phyloP scores from a whole-genome alignment of 2,797 vertebrate species.

The Pangasius mekongensis region DNA sequence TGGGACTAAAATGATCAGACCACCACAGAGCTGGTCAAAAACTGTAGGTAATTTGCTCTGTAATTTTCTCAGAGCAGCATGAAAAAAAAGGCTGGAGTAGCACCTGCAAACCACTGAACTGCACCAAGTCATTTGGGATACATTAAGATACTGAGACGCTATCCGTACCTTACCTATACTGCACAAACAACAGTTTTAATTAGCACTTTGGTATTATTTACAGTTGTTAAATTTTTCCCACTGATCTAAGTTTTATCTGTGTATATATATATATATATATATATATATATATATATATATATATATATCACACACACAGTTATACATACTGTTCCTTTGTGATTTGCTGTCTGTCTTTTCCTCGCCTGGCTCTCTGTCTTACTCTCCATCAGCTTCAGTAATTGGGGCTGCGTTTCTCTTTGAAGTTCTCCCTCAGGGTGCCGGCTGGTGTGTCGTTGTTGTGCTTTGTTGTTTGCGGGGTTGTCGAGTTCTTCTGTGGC shows the following conservation, averaged over 20 bases:
- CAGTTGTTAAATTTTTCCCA: not conserved
- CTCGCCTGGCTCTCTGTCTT: not conserved
- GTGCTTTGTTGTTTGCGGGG: constrained; percentile 51
- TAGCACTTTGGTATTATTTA: not conserved
- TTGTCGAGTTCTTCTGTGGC: constrained; percentile 42
- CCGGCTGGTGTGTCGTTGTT: constrained; percentile 32
- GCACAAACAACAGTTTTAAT: constrained; percentile 13
- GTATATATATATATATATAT: no score
- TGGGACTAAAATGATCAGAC: not conserved
- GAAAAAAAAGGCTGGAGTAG: not conserved
- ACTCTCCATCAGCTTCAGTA: constrained; percentile 29
- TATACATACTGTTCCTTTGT: not conserved
- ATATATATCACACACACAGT: no score
- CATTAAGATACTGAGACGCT: not conserved
- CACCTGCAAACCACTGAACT: not conserved
- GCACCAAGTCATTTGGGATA: not conserved
- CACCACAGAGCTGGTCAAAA: not conserved
- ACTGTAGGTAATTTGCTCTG: not conserved
- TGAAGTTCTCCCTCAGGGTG: constrained; percentile 43
- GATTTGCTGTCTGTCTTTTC: constrained; percentile 16
- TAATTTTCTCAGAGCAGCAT: constrained; percentile 1
- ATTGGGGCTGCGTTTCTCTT: constrained; percentile 32
- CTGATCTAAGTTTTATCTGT: not conserved
- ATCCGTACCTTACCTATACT: not conserved
- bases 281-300: no score